Evolutionary conservation across 2,888 invertebrate species (phyloP).

Genomic region (Abrostola tripartita): DNA sequence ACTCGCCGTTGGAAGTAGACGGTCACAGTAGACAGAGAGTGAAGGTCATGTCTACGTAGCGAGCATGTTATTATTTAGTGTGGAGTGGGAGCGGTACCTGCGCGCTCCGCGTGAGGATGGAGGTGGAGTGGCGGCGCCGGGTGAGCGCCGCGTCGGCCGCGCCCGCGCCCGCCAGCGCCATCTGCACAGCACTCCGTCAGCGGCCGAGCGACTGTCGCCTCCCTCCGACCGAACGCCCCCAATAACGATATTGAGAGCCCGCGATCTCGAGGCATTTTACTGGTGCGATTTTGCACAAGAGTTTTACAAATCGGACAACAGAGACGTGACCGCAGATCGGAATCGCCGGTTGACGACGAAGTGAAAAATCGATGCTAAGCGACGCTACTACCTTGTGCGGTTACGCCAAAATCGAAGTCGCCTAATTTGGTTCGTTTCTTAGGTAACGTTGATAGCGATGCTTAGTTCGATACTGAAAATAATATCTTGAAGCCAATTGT

Average conservation of each 20-base stretch:
- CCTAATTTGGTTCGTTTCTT: conserved; percentile 24
- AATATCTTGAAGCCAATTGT: conserved; percentile 19
- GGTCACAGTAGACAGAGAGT: conserved; percentile 3
- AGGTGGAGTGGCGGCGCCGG: conserved; percentile 92
- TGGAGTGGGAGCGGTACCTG: conserved; percentile 82
- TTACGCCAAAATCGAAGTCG: conserved; percentile 22
- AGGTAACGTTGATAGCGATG: conserved; percentile 43
- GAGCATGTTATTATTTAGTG: conserved; percentile 24
- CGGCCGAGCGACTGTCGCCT: conserved; percentile 65
- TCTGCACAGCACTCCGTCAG: conserved; percentile 76
- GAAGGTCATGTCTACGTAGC: conserved; percentile 21
- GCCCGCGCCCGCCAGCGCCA: conserved; percentile 74
- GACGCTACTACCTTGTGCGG: conserved; percentile 31
- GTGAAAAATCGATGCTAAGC: conserved; percentile 42
- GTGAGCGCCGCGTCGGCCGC: conserved; percentile 89
- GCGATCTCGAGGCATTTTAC: conserved; percentile 70
- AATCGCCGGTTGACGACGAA: conserved; percentile 24
- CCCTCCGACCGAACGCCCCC: conserved; percentile 63
- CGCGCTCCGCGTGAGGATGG: conserved; percentile 90
- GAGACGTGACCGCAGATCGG: conserved; percentile 51
- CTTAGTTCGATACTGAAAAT: conserved; percentile 48
- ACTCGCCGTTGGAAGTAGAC: neutral
- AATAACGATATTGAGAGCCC: conserved; percentile 72
- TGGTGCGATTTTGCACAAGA: conserved; percentile 46
- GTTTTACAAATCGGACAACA: conserved; percentile 31